Conservation (phyloP, 2,113 vertebrate species). For the Ammodytes dubius region DNA sequence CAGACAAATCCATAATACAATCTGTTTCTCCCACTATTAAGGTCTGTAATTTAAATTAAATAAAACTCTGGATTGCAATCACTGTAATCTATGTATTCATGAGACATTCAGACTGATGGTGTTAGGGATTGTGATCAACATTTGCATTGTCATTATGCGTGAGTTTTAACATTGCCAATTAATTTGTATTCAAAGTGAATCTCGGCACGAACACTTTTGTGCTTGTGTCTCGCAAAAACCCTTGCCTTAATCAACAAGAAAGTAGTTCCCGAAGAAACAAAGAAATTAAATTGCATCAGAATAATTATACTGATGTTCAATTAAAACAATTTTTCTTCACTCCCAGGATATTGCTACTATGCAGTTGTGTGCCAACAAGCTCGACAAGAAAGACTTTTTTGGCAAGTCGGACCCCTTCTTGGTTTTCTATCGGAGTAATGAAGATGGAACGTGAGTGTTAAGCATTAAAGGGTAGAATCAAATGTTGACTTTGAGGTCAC, state of each 20-base stretch:
- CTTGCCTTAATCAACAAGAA: background rate
- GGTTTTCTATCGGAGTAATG: conserved; percentile 98
- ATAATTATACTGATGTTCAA: conserved; percentile 10
- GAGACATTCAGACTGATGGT: background rate
- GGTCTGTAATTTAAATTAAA: conserved; percentile 52
- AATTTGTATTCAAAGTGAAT: conserved; percentile 18
- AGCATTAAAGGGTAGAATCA: background rate
- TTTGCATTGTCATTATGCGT: conserved; percentile 27
- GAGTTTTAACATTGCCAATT: conserved; percentile 4
- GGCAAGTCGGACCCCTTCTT: conserved; percentile 98
- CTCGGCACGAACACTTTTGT: background rate
- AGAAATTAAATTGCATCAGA: conserved; percentile 36
- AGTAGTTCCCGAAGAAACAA: conserved; percentile 8
- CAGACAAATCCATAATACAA: conserved; percentile 35
- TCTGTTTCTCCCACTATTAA: conserved; percentile 32
- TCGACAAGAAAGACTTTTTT: conserved; percentile 99
- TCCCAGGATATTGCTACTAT: conserved; percentile 95
- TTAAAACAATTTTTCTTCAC: conserved; percentile 10
- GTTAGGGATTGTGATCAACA: conserved; percentile 8
- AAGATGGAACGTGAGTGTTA: conserved; percentile 96
- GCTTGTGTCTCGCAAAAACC: background rate
- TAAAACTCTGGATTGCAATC: conserved; percentile 31
- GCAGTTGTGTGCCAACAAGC: conserved; percentile 98
- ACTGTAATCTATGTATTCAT: conserved; percentile 28
- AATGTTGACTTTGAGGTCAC: background rate